Base-by-base conservation (phyloP, 2,113 vertebrate genomes). In the Forbesichthys agassizii region DNA sequence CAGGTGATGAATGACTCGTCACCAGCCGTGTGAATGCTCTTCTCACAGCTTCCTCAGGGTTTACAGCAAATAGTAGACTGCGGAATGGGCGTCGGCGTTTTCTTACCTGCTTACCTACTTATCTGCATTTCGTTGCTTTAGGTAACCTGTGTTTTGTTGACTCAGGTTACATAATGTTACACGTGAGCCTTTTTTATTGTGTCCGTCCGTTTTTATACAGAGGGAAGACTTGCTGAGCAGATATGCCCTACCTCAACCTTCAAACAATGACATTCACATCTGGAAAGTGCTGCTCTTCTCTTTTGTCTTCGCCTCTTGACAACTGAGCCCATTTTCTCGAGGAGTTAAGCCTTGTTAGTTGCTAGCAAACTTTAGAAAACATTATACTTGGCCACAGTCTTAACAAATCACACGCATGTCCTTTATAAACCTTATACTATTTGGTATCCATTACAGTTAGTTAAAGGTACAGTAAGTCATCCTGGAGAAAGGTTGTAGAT, bases 1-100 rank as follows among this genome's bases (percentile, higher is more conserved):
- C 59, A 7, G 46, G 56, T 89, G 84, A 92, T 85, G 54, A 74
- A 90, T 82, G 79, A 76, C 67, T 33, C 6, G 49, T 66, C 67
- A 42, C 20, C 66, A 20, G 69, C 61, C 27, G 27, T 9, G 68
- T 57, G 74, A 80, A 70, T 1, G 64, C 71, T 47, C 27, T 5
- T 11, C 77, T 52, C 68, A 72, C 54, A 74, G 33, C 79, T 80
- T 33, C 54, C 59, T 27, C 55, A 42, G 58, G 57, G 67, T 68
- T 66, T 5, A 36, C 64, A 3, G 66, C 74, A 85, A 82, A 87
- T 75, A 73, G 76, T 78, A 42, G 36, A 42, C 36, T 1, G 36
- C 1, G 36, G 36, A 76, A 79, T 61, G 66, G 73, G 74, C 63
- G 12, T 36, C 46, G 63, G 49, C 73, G 46, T 33, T 70, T 46